Evolutionary conservation across 2,113 vertebrate genomes (phyloP), one percentile per base, ranked within the genome.

Genomic region (Sialia sialis): DNA sequence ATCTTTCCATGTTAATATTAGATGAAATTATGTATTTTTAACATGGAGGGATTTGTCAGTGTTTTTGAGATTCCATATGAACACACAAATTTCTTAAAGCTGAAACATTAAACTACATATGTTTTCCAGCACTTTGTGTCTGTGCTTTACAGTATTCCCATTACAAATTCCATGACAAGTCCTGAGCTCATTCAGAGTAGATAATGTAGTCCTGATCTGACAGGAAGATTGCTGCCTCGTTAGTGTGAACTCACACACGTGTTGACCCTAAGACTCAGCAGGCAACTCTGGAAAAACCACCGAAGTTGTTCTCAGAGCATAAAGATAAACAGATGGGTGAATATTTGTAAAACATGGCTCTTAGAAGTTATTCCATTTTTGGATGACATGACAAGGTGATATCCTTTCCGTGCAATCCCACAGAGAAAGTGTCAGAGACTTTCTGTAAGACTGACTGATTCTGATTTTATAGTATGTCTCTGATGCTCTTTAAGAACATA

Each of bases 271-370:
- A 63, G 60, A 67, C 66, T 91, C 82, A 81, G 84, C 72, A 94
- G 68, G 76, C 51, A 89, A 67, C 44, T 75, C 52, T 69, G 93
- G 22, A n/a, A 79, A 90, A 91, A 55, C 9, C 73, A 74, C 48
- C 75, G 54, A 84, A 94, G 54, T 21, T 88, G 14, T 84, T 84
- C 78, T 48, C 68, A 86, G 60, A 86, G 13, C 30, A 44, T 85
- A 85, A 49, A 89, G 38, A 94, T 75, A 83, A 92, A 83, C 86
- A 94, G 52, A 83, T 83, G 76, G 26, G 14, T 80, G 56, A 89
- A 62, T 73, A 89, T 89, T 89, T 77, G 39, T 62, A 76, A 83
- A 90, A 69, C 9, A 41, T 14, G 6, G 4, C 62, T 78, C n/a
- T 70, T 79, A 92, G 46, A 77, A 66, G 15, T 38, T n/a, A 46